Conservation (phyloP, 2,888 invertebrate species). For the Tuberolachnus salignus region DNA sequence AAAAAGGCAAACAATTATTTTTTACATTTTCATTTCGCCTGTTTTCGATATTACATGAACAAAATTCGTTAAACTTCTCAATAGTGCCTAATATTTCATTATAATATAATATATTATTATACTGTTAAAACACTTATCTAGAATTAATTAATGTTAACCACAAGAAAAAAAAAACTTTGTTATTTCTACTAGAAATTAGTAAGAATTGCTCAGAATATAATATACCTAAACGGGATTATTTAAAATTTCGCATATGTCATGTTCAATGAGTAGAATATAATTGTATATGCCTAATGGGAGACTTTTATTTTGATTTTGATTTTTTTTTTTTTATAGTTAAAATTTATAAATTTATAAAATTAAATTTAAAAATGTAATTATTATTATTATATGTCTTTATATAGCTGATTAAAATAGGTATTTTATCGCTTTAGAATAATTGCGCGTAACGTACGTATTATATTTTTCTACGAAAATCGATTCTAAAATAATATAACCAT, state of each 20-base stretch:
- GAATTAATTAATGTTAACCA: slow-evolving; percentile 47
- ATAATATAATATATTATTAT: slow-evolving; percentile 40
- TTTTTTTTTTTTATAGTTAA: slow-evolving; percentile 49
- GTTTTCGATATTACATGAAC: too few species aligned
- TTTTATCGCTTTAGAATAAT: slow-evolving; percentile 53
- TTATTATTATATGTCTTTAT: slow-evolving; percentile 36
- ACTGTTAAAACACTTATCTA: slow-evolving; percentile 43
- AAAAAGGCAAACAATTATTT: too few species aligned
- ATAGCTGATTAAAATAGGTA: slow-evolving; percentile 18
- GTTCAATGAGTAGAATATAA: slow-evolving; percentile 50
- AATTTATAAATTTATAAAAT: slow-evolving; percentile 51
- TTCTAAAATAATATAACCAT: slow-evolving; percentile 50
- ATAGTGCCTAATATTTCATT: too few species aligned
- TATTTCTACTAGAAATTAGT: slow-evolving; percentile 53
- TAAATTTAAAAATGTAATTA: slow-evolving; percentile 42
- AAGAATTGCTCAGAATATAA: slow-evolving; percentile 53
- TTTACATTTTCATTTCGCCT: too few species aligned
- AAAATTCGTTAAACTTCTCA: too few species aligned
- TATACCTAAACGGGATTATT: slow-evolving; percentile 21
- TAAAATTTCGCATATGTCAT: slow-evolving; percentile 37
- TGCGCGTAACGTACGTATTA: slow-evolving; percentile 49
- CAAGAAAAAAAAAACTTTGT: slow-evolving; percentile 39
- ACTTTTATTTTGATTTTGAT: slow-evolving; percentile 43
- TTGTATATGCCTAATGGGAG: slow-evolving; percentile 34
- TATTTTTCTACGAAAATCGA: slow-evolving; percentile 55